Percentiles rank a stretch among this genome's conserved stretches.
These are phyloP conservation scores for Lathamus discolor DNA, from an alignment of 2,113 vertebrate genomes.

Conservation along the genomic window DNA sequence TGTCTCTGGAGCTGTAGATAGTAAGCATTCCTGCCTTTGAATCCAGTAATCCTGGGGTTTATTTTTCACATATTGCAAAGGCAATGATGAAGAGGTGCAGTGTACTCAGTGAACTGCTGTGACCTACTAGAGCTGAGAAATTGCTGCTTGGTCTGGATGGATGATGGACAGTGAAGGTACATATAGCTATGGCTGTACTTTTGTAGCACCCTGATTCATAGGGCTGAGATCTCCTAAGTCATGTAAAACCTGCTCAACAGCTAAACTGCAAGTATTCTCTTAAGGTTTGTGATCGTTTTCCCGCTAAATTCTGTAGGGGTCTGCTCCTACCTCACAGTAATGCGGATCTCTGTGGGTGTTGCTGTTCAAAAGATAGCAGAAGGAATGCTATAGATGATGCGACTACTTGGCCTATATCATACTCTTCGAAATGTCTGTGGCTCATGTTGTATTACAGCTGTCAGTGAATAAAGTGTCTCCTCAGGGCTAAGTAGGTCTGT, in stretches of 20 bases:
- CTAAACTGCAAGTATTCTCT: neutral
- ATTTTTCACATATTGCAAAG: neutral
- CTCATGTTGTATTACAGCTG: neutral
- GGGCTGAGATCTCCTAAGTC: rapidly evolving
- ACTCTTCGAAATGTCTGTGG: neutral
- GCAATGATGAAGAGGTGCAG: neutral
- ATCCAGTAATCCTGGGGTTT: neutral
- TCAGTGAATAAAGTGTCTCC: neutral
- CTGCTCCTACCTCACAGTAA: neutral
- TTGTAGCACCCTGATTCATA: no score
- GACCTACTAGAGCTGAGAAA: neutral
- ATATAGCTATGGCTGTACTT: neutral
- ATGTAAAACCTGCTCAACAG: neutral
- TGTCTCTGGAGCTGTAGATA: neutral
- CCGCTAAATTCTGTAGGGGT: neutral
- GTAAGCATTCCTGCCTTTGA: neutral
- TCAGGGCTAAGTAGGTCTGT: neutral
- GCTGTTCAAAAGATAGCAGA: neutral
- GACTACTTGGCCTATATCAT: neutral
- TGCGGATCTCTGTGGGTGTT: neutral
- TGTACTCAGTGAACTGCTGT: neutral
- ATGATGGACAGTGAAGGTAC: neutral
- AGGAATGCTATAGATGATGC: neutral
- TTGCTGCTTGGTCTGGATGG: neutral
- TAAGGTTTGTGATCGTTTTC: neutral